Evolutionary conservation across 2,888 invertebrate species (phyloP), one percentile per base, ranked within the genome.

Genomic region (Pterobdella sp.): DNA sequence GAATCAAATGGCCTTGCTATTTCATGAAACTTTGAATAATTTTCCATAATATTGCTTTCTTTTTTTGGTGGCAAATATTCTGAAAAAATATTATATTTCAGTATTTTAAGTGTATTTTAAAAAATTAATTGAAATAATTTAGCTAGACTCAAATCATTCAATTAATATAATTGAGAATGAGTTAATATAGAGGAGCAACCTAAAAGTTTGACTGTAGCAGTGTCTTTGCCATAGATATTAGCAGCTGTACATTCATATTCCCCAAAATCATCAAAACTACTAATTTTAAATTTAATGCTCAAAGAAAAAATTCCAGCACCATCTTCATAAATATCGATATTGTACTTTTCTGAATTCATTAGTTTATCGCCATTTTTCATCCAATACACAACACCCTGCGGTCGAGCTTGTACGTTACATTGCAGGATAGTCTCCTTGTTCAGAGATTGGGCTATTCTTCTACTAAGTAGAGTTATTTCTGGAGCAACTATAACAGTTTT

Each of bases 401-500:
- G 81, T 66, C 79, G 79, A 0, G 81, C 81, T 4, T 79, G 79
- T 32, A 81, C 78, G 29, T 78, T 73, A 73, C 81, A 82, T 72
- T 81, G 80, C 42, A 82, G 76, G 22, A 82, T 81, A 0, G 81
- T 82, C 64, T 79, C 79, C 72, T 77, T 78, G 2, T 80, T 80
- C 35, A 75, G 64, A 26, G 70, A 49, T 71, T 82, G 81, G 22
- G 80, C 78, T 49, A 82, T 78, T 72, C 79, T 76, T 71, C 75
- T 77, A 29, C 77, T 79, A 14, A 77, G 78, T 42, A 81, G 73
- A 31, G 77, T 75, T 18, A 82, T 78, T 74, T 81, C 81, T 26
- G 81, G 81, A 18, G 80, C 77, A 75, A 81, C 81, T 81, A 76
- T 65, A n/a, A n/a, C n/a, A n/a, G n/a, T n/a, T n/a, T n/a, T n/a